phyloP scores from a whole-genome alignment of 2,113 vertebrate genomes.

The Corythornis cristatus region DNA sequence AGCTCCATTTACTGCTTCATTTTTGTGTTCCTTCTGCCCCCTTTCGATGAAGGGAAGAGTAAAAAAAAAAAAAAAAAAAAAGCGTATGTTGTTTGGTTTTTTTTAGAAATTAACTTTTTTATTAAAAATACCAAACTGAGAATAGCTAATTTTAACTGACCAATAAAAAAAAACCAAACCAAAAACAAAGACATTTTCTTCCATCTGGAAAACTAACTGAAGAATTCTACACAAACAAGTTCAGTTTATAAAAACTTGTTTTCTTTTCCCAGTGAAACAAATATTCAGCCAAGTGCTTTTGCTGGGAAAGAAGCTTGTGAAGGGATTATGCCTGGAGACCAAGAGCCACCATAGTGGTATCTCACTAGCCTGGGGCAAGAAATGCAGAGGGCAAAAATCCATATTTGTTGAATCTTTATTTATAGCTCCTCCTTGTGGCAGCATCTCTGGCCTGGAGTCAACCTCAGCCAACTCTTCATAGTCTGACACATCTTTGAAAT shows the following conservation, averaged over 20 bases:
- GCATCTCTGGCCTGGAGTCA: background rate
- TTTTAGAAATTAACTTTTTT: no score
- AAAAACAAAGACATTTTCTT: background rate
- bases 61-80: background rate
- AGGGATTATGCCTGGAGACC: background rate
- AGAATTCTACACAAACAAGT: background rate
- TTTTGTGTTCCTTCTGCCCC: background rate
- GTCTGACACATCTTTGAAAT: background rate
- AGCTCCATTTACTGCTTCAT: background rate
- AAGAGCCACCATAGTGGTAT: background rate
- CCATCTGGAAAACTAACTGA: background rate
- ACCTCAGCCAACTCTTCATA: background rate
- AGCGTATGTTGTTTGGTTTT: no score
- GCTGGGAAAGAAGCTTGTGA: background rate
- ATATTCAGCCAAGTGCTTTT: background rate
- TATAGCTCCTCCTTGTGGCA: slow-evolving; percentile 24
- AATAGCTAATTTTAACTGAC: background rate
- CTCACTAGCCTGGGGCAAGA: background rate
- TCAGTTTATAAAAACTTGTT: background rate
- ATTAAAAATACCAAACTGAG: background rate
- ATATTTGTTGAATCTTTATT: background rate
- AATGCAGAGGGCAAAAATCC: background rate
- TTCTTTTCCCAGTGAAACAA: background rate
- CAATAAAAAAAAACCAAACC: background rate
- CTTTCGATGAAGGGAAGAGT: background rate